Percentiles rank a stretch among this genome's conserved stretches.
phyloP scores from a whole-genome alignment of 2,888 invertebrate species.

The Exephanes ischioxanthus region DNA sequence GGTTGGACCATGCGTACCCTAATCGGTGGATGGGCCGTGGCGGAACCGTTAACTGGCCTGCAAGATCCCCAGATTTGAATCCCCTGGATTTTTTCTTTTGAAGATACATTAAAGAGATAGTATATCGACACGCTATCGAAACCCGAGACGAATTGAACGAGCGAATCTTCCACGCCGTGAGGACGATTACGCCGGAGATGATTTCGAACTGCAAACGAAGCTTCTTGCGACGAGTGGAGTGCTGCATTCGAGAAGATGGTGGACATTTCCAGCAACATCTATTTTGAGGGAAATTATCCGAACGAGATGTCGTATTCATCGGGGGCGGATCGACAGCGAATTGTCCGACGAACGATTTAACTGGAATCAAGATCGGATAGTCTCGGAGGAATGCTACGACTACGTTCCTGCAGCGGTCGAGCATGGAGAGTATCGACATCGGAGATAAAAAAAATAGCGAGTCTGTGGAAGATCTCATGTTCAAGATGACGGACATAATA shows the following conservation, averaged over 20 bases:
- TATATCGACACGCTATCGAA: not conserved
- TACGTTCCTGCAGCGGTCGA: slow-evolving; percentile 44
- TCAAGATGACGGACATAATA: slow-evolving; percentile 75
- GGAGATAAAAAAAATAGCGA: slow-evolving; percentile 57
- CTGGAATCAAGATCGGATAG: slow-evolving; percentile 26
- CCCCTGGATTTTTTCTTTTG: not conserved
- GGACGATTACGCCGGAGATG: not conserved
- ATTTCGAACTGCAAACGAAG: not conserved
- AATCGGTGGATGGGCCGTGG: not conserved
- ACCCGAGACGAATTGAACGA: not conserved
- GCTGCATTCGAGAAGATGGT: not conserved
- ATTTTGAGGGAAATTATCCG: not conserved
- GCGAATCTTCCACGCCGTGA: not conserved
- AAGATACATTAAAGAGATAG: not conserved
- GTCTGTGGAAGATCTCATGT: slow-evolving; percentile 74
- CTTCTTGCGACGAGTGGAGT: not conserved
- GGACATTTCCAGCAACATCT: not conserved
- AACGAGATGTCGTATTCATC: too few relatives aligned
- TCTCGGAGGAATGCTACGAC: slow-evolving; percentile 46
- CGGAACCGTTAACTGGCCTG: not conserved
- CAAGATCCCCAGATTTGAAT: not conserved
- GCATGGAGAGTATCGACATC: slow-evolving; percentile 12
- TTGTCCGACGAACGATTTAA: not conserved
- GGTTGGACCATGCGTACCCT: not conserved
- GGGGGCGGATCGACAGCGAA: too few relatives aligned